A percentile compares a stretch with the other conserved stretches of the same genome.
These are phyloP conservation scores for Cydia strobilella DNA, from an alignment of 1,140 invertebrate species.

Conservation along the genomic window DNA sequence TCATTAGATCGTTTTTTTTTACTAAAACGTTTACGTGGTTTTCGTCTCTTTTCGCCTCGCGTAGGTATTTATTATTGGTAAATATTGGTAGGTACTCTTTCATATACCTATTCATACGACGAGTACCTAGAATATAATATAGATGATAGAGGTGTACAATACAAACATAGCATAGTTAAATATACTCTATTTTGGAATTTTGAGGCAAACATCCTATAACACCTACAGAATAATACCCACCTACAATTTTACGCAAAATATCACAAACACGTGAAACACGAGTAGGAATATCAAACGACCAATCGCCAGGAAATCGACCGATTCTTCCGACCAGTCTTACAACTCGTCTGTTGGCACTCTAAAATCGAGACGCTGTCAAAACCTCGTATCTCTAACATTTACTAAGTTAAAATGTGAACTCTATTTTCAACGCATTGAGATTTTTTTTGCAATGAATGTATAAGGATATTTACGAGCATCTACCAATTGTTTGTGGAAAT, in stretches of 20 bases:
- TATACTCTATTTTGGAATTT: conserved; percentile 37
- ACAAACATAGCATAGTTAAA: background rate
- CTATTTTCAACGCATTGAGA: background rate
- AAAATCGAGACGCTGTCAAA: conserved; percentile 1
- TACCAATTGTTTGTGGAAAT: background rate
- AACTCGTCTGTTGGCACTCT: background rate
- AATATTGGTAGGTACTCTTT: too few relatives aligned
- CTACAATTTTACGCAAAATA: background rate
- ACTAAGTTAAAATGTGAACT: background rate
- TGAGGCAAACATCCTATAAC: conserved; percentile 39
- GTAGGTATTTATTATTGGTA: too few relatives aligned
- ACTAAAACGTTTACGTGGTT: too few relatives aligned
- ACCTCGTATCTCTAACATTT: background rate
- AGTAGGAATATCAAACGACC: background rate
- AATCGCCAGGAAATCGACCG: background rate
- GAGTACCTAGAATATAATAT: too few relatives aligned
- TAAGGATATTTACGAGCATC: background rate
- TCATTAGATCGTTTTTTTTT: too few relatives aligned
- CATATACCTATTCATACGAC: too few relatives aligned
- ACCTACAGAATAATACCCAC: background rate
- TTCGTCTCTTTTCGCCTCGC: too few relatives aligned
- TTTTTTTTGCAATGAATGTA: background rate
- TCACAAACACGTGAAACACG: background rate
- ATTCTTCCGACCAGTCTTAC: background rate
- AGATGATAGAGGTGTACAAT: too few relatives aligned